phyloP scores from a whole-genome alignment of 2,888 invertebrate species.

The Synergus laeviventris region DNA sequence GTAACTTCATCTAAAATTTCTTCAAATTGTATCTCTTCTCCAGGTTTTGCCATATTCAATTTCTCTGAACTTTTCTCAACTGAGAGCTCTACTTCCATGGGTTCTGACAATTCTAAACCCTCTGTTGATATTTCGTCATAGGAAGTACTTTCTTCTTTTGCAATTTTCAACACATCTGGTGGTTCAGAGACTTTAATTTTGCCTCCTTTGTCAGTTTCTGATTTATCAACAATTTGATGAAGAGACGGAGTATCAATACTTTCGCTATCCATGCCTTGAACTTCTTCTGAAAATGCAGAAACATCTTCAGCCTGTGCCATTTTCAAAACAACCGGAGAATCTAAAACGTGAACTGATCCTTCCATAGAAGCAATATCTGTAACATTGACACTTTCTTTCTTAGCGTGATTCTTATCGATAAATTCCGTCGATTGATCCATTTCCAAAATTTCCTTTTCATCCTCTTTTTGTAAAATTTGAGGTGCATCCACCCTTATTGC shows the following conservation, averaged over 20 bases:
- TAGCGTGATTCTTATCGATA: neutral
- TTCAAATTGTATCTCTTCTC: neutral
- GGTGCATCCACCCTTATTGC: neutral
- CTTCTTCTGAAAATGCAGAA: slow-evolving; percentile 17
- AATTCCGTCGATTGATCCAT: neutral
- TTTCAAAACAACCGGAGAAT: slow-evolving; percentile 12
- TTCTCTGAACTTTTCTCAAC: neutral
- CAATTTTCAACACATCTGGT: slow-evolving; percentile 2
- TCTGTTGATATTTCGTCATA: neutral
- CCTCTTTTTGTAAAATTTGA: slow-evolving; percentile 32
- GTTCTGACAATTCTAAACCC: neutral
- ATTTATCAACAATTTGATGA: neutral
- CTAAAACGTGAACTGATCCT: neutral
- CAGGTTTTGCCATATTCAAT: neutral
- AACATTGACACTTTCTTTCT: neutral
- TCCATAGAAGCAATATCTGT: neutral
- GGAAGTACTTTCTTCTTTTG: slow-evolving; percentile 19
- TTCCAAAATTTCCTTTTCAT: neutral
- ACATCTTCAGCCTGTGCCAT: slow-evolving; percentile 10
- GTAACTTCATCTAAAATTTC: slow-evolving; percentile 15
- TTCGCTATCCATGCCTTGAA: neutral
- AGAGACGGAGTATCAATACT: neutral
- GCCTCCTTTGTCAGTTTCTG: neutral
- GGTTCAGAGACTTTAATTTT: neutral
- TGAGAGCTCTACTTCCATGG: neutral